phyloP scores from a whole-genome alignment of 2,797 vertebrate species.

The Halcyon smyrnensis region DNA sequence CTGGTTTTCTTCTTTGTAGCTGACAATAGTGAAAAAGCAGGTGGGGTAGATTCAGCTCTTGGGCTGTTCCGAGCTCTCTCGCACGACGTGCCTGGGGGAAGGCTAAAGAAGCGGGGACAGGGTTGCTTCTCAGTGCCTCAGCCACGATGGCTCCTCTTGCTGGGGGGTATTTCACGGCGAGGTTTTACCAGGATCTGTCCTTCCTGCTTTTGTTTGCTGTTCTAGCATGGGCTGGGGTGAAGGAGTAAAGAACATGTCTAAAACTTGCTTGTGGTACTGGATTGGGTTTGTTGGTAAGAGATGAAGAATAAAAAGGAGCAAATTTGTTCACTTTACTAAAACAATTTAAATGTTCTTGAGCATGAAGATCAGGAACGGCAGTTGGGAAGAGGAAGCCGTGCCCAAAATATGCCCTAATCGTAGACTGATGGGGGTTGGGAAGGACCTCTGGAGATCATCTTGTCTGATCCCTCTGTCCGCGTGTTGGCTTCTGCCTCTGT shows the following conservation, averaged over 20 bases:
- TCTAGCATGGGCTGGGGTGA: not conserved
- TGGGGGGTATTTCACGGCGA: not conserved
- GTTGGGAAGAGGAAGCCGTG: not conserved
- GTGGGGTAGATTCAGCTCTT: accelerated
- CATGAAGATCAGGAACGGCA: not conserved
- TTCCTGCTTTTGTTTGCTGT: not conserved
- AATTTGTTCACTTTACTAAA: not conserved
- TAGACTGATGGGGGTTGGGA: too few relatives aligned
- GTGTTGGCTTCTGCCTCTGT: not conserved
- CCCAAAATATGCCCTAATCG: not conserved
- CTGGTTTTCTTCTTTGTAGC: not conserved
- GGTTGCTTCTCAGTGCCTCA: too few relatives aligned
- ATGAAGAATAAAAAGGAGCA: not conserved
- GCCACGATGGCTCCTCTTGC: accelerated
- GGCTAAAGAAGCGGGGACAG: too few relatives aligned
- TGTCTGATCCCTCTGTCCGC: not conserved
- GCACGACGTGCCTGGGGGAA: accelerated
- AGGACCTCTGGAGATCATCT: too few relatives aligned
- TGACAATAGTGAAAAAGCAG: not conserved
- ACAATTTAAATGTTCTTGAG: not conserved
- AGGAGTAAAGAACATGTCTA: not conserved
- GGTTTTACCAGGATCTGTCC: not conserved
- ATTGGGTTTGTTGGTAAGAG: not conserved
- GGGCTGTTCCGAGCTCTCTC: accelerated
- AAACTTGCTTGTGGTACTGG: accelerated